phyloP scores from a whole-genome alignment of 2,888 invertebrate species.

The Spodoptera exigua region DNA sequence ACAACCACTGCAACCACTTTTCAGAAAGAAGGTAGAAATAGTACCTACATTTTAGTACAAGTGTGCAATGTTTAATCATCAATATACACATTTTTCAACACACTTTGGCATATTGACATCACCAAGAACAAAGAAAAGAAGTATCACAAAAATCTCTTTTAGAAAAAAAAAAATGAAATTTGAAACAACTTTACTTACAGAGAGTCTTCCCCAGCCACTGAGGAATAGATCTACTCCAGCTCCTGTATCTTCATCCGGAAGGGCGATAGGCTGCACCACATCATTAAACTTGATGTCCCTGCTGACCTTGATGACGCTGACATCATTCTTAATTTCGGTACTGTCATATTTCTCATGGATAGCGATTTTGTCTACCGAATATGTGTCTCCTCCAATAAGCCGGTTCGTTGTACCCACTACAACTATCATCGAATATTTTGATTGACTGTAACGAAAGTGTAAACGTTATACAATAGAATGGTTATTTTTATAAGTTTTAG shows the following conservation, averaged over 20 bases:
- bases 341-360: slow-evolving; percentile 81
- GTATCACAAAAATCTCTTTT: too few species aligned
- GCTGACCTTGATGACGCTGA: slow-evolving; percentile 79
- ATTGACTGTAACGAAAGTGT: slow-evolving; percentile 57
- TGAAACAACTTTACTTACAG: slow-evolving; percentile 72
- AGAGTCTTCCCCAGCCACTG: slow-evolving; percentile 85
- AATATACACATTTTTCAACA: too few species aligned
- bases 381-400: slow-evolving; percentile 75
- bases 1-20: too few species aligned
- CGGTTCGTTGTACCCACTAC: slow-evolving; percentile 86
- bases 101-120: too few species aligned
- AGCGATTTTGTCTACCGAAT: slow-evolving; percentile 74
- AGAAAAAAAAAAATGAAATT: too few species aligned
- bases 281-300: slow-evolving; percentile 72
- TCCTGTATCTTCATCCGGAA: slow-evolving; percentile 72
- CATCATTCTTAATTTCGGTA: slow-evolving; percentile 76
- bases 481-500: too few species aligned
- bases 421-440: slow-evolving; percentile 63
- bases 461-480: too few species aligned
- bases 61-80: too few species aligned
- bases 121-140: too few species aligned
- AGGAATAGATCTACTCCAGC: slow-evolving; percentile 73
- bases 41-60: too few species aligned
- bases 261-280: slow-evolving; percentile 73
- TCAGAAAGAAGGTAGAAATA: too few species aligned